phyloP scores from a whole-genome alignment of 2,113 vertebrate species.

The Marmota monax region DNA sequence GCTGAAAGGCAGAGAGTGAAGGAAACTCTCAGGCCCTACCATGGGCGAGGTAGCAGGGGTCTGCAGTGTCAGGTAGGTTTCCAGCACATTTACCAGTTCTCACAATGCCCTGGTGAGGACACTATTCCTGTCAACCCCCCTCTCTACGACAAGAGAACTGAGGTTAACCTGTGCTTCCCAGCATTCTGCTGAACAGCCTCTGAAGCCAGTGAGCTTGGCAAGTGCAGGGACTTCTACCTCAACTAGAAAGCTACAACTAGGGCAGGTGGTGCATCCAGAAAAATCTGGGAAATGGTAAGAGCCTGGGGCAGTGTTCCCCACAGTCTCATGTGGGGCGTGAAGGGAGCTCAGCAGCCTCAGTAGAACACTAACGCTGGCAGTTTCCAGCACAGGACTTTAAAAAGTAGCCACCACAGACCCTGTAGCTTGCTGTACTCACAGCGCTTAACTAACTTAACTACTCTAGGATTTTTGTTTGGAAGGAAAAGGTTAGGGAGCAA shows the following conservation, averaged over 20 bases:
- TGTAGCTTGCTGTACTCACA: background rate
- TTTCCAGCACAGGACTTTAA: conserved; percentile 11
- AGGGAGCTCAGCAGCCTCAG: background rate
- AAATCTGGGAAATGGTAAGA: background rate
- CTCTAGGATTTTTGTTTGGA: conserved; percentile 60
- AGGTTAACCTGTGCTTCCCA: background rate
- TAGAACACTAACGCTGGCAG: background rate
- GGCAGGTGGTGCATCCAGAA: background rate
- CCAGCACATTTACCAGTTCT: background rate
- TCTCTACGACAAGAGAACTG: background rate
- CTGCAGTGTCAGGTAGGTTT: background rate
- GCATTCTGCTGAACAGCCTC: background rate
- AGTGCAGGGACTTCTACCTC: too few species aligned
- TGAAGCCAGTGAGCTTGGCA: background rate
- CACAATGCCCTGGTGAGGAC: background rate
- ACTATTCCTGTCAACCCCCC: background rate
- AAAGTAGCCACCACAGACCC: background rate
- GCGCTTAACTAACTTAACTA: conserved; percentile 1
- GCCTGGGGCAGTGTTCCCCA: background rate
- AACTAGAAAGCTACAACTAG: background rate
- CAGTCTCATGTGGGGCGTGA: fast-evolving
- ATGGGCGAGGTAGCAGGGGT: too few species aligned
- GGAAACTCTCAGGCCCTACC: background rate
- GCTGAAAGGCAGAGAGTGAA: background rate
- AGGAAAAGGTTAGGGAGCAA: background rate